These are phyloP conservation scores for Poecilia picta DNA, from an alignment of 2,797 vertebrate genomes.

Conservation along the genomic window DNA sequence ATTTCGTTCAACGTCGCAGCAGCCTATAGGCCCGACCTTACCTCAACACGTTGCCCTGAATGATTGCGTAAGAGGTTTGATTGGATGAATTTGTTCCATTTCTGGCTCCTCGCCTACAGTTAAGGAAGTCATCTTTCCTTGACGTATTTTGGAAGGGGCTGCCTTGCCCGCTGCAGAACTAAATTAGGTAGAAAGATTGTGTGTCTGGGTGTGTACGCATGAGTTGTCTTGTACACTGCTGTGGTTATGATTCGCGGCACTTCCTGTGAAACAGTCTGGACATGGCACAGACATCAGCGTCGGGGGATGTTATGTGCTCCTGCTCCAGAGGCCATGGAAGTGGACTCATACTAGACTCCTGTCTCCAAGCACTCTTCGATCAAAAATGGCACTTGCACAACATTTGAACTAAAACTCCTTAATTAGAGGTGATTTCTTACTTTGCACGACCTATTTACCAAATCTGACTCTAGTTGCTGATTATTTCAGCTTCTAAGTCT, in stretches of 20 bases:
- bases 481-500: constrained; percentile 28
- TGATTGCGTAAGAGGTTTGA: constrained; percentile 28
- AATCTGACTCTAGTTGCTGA: constrained; percentile 19
- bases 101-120: constrained; percentile 37
- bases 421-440: constrained; percentile 41
- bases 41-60: neutral
- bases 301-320: constrained; percentile 37
- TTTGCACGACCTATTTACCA: constrained; percentile 44
- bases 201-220: constrained; percentile 31
- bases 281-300: constrained; percentile 46
- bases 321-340: constrained; percentile 62
- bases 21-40: neutral
- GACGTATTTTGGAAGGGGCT: constrained; percentile 39
- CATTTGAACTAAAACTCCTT: constrained; percentile 34
- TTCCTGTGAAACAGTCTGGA: constrained; percentile 59
- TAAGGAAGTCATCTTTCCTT: constrained; percentile 43
- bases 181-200: constrained; percentile 60
- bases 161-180: constrained; percentile 25
- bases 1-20: neutral
- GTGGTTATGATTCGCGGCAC: constrained; percentile 57
- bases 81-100: constrained; percentile 27
- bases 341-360: constrained; percentile 51
- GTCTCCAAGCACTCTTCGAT: constrained; percentile 30
- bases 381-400: constrained; percentile 60
- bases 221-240: constrained; percentile 44